Percentiles rank a stretch among this genome's conserved stretches.
Evolutionary conservation across 1,140 invertebrate genomes (phyloP).

Genomic region (Phymastichus coffea): DNA sequence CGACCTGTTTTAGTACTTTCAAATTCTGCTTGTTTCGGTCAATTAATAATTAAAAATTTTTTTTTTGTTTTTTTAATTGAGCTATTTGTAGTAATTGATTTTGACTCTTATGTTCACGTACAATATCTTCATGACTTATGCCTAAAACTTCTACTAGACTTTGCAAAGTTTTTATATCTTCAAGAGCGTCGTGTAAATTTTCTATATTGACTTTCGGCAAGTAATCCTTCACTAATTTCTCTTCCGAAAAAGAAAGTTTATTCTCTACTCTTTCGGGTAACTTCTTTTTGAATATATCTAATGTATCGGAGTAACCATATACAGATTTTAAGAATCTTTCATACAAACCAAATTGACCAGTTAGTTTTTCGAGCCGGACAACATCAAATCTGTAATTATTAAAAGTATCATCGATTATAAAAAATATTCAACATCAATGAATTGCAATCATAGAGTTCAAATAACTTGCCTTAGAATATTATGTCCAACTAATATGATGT

Average conservation of each 20-base stretch:
- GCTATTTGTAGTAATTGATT: no score
- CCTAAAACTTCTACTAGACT: background rate
- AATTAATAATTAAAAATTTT: background rate
- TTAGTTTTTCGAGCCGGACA: background rate
- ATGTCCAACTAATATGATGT: background rate
- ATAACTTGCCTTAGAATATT: no score
- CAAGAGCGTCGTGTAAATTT: background rate
- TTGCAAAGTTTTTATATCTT: background rate
- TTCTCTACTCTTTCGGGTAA: background rate
- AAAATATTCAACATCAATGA: no score
- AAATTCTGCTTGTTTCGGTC: background rate
- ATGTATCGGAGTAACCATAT: slow-evolving; percentile 1
- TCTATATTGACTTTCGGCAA: background rate
- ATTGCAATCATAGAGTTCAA: no score
- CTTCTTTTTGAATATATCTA: background rate
- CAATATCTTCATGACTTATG: background rate
- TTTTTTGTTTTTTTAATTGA: background rate
- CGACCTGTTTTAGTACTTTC: background rate
- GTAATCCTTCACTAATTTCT: background rate
- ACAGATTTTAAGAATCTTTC: background rate
- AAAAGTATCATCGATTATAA: no score
- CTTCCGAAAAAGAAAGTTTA: background rate
- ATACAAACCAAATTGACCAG: background rate
- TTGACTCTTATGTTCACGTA: background rate
- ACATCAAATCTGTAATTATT: background rate